phyloP scores from a whole-genome alignment of 2,113 vertebrate genomes.

The Enhydra lutris region DNA sequence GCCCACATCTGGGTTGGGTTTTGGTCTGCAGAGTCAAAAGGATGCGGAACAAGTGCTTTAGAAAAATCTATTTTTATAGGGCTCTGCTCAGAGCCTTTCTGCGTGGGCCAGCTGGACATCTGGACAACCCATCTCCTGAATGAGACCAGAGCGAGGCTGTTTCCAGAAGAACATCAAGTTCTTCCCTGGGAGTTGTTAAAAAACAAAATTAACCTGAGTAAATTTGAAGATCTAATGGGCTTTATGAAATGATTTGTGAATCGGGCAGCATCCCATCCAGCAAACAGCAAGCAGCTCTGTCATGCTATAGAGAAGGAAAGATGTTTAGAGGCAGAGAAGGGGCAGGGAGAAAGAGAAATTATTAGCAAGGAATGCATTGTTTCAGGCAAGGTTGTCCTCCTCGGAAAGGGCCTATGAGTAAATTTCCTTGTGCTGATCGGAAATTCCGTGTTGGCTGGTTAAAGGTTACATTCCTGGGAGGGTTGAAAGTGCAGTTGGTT shows the following conservation, averaged over 20 bases:
- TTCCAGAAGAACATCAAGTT: slow-evolving; percentile 48
- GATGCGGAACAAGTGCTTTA: background rate
- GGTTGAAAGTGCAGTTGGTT: background rate
- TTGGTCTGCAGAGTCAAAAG: background rate
- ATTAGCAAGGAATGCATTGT: background rate
- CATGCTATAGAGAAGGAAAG: background rate
- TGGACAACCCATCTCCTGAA: slow-evolving; percentile 53
- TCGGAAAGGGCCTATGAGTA: background rate
- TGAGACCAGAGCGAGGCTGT: background rate
- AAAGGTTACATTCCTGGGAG: background rate
- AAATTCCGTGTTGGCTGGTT: background rate
- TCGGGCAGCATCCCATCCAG: background rate
- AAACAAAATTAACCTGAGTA: background rate
- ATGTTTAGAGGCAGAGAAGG: background rate
- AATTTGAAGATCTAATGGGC: background rate
- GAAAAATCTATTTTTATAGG: slow-evolving; percentile 12
- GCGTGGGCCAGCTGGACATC: slow-evolving; percentile 51
- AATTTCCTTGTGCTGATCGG: background rate
- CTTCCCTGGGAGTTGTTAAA: background rate
- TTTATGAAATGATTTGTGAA: background rate
- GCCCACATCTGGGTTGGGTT: too few relatives aligned
- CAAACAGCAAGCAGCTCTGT: background rate
- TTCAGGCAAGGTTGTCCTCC: background rate
- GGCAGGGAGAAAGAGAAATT: background rate
- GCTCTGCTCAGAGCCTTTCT: background rate